Evolutionary conservation across 1,140 invertebrate species (phyloP).

Genomic region (Hylyphantes graminicola): DNA sequence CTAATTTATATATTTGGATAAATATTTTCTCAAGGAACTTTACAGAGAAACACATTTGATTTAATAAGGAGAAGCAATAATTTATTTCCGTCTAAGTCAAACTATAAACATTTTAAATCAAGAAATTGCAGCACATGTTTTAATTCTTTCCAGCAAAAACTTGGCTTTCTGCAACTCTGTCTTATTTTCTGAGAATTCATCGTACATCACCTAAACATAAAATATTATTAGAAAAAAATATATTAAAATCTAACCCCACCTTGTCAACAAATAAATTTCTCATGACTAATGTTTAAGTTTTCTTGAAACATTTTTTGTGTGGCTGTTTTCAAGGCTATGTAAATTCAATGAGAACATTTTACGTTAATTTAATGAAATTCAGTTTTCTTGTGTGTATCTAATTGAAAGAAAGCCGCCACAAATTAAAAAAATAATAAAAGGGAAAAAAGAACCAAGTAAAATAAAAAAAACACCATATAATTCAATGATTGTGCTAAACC

Average conservation of each 20-base stretch:
- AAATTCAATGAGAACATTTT: background rate
- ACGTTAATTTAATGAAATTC: no score
- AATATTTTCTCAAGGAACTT: no score
- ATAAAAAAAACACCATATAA: no score
- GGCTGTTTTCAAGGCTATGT: background rate
- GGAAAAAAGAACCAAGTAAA: no score
- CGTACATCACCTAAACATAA: constrained; percentile 9
- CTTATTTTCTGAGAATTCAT: constrained; percentile 4
- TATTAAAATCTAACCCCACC: background rate
- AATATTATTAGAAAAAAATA: constrained; percentile 1
- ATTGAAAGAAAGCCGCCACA: no score
- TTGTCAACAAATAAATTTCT: background rate
- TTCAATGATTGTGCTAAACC: no score
- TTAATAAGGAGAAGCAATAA: no score
- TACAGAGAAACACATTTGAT: no score
- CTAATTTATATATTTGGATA: no score
- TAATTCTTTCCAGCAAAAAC: constrained; percentile 20
- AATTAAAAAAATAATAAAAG: no score
- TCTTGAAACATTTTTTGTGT: background rate
- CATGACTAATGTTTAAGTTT: background rate
- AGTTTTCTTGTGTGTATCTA: no score
- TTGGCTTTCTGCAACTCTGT: constrained; percentile 39
- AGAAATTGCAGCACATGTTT: background rate
- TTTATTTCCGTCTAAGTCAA: no score
- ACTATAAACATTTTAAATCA: background rate